phyloP scores from a whole-genome alignment of 37 sponge, comb jelly and placozoan genomes.

The Aphrocallistes beatrix region DNA sequence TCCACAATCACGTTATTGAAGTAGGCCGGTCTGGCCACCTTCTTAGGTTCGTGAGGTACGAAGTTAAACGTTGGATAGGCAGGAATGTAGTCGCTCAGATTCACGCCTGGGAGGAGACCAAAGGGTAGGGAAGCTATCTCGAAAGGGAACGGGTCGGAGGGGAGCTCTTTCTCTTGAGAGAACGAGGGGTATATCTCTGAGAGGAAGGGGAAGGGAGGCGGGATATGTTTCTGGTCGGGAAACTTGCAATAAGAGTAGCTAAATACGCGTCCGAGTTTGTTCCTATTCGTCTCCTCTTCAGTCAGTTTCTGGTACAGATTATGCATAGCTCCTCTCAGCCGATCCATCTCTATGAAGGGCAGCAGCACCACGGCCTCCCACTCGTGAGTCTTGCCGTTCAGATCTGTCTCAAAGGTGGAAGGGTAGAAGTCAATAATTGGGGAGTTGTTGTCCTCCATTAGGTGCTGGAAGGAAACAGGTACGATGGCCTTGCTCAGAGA shows the following conservation, averaged over 20 bases:
- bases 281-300: slow-evolving; percentile 26
- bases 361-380: slow-evolving; percentile 98
- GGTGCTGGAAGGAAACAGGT: slow-evolving; percentile 58
- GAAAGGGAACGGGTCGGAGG: slow-evolving; percentile 23
- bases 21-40: not conserved
- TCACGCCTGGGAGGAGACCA: slow-evolving; percentile 50
- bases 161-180: slow-evolving; percentile 25
- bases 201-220: slow-evolving; percentile 6
- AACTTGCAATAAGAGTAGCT: slow-evolving; percentile 19
- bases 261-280: slow-evolving; percentile 23
- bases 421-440: slow-evolving; percentile 81
- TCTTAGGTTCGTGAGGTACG: slow-evolving; percentile 39
- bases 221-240: not conserved
- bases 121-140: not conserved
- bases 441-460: slow-evolving; percentile 77
- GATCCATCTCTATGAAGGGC: slow-evolving; percentile 85
- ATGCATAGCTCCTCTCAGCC: slow-evolving; percentile 24
- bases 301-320: not conserved
- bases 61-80: slow-evolving; percentile 85
- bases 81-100: slow-evolving; percentile 59
- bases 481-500: slow-evolving; percentile 70
- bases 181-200: slow-evolving; percentile 29
- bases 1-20: not conserved
- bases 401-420: slow-evolving; percentile 70
- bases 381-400: slow-evolving; percentile 92